These are phyloP conservation scores for Rhinoderma darwinii DNA, from an alignment of 2,113 vertebrate species.

Conservation along the genomic window DNA sequence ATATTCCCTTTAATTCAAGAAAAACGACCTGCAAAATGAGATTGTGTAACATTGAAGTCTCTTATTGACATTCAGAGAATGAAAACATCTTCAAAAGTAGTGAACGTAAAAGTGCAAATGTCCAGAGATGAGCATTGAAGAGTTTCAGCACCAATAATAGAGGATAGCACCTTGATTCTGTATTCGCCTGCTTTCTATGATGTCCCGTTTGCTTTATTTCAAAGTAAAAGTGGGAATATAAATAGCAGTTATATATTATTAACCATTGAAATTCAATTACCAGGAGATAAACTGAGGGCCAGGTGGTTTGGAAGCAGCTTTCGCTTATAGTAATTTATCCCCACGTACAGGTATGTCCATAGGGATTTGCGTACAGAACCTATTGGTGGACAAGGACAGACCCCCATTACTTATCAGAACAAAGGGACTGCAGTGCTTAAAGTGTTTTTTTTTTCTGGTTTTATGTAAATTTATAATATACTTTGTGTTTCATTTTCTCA, in stretches of 20 bases:
- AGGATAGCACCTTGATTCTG: neutral
- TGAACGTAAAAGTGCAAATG: conserved; percentile 8
- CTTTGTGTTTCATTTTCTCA: too few species aligned
- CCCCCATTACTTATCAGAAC: too few species aligned
- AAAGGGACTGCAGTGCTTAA: too few species aligned
- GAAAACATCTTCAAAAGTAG: neutral
- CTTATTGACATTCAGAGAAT: conserved; percentile 6
- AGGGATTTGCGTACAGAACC: too few species aligned
- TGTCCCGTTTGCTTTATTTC: too few species aligned
- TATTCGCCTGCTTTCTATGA: neutral
- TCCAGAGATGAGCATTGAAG: neutral
- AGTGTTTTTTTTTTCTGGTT: too few species aligned
- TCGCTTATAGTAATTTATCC: neutral
- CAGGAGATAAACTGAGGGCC: too few species aligned
- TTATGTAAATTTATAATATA: too few species aligned
- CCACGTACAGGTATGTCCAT: too few species aligned
- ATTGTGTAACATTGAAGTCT: conserved; percentile 30
- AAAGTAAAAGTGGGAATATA: too few species aligned
- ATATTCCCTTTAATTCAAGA: conserved; percentile 35
- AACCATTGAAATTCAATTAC: neutral
- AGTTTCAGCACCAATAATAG: too few species aligned
- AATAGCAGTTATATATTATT: neutral
- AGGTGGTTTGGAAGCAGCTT: neutral
- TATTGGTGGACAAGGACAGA: too few species aligned
- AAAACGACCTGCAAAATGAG: neutral